Conservation (phyloP, 2,888 invertebrate species). For the Megalurothrips usitatus region DNA sequence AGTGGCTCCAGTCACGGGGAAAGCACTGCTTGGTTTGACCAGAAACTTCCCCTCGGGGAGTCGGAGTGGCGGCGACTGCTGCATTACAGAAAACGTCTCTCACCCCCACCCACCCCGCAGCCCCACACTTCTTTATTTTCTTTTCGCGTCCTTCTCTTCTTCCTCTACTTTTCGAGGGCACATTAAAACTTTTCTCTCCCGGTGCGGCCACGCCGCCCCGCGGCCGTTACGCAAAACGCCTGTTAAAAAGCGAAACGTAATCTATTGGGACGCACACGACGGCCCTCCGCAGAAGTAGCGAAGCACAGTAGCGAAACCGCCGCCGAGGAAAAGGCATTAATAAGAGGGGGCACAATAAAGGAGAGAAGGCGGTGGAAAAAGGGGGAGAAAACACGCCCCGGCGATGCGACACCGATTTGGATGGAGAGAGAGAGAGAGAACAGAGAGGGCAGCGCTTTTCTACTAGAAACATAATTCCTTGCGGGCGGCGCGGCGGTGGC, state of each 20-base stretch:
- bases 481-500: too few relatives aligned
- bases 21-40: background rate
- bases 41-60: background rate
- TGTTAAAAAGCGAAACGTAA: background rate
- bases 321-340: too few relatives aligned
- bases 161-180: too few relatives aligned
- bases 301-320: too few relatives aligned
- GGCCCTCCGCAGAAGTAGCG: too few relatives aligned
- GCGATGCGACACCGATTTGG: too few relatives aligned
- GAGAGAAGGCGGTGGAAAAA: background rate
- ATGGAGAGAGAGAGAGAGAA: background rate
- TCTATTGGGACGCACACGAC: background rate
- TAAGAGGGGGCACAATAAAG: background rate
- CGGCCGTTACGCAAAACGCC: background rate
- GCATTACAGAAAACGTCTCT: background rate
- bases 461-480: background rate
- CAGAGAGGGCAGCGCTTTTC: background rate
- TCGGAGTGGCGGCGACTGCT: slow-evolving; percentile 36
- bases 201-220: background rate
- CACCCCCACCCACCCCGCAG: background rate
- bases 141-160: too few relatives aligned
- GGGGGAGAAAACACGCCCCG: background rate
- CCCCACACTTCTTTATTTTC: background rate
- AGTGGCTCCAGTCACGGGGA: slow-evolving; percentile 31
- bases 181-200: background rate